Conservation (phyloP, 2,113 vertebrate genomes). For the Sinocyclocheilus anshuiensis region DNA sequence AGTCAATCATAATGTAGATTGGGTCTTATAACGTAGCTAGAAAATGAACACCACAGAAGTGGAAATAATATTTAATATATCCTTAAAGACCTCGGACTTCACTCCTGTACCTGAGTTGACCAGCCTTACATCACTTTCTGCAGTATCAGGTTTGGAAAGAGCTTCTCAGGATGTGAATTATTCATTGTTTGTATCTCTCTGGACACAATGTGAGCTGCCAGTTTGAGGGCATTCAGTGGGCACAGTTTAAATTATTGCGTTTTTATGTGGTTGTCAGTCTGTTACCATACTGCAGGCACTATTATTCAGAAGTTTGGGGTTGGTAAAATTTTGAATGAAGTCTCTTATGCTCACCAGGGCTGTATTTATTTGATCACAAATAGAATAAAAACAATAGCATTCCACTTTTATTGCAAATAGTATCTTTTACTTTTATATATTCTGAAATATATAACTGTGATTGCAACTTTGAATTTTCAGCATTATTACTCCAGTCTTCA, state of each 20-base stretch:
- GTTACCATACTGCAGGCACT: too few relatives aligned
- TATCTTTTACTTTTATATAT: too few relatives aligned
- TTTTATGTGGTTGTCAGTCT: too few relatives aligned
- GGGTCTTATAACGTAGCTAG: neutral
- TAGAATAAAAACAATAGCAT: too few relatives aligned
- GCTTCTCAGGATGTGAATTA: conserved; percentile 43
- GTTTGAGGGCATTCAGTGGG: neutral
- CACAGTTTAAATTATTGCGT: neutral
- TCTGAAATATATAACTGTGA: too few relatives aligned
- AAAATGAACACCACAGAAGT: neutral
- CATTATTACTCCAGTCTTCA: too few relatives aligned
- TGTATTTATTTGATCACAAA: too few relatives aligned
- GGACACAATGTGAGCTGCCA: neutral
- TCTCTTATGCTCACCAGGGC: too few relatives aligned
- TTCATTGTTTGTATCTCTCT: conserved; percentile 41
- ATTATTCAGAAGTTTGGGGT: too few relatives aligned
- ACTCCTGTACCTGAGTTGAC: neutral
- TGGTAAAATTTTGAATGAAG: too few relatives aligned
- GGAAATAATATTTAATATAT: neutral
- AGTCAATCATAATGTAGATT: neutral
- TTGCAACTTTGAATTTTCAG: too few relatives aligned
- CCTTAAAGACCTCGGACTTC: neutral
- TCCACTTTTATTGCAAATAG: too few relatives aligned
- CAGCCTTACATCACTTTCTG: conserved; percentile 1
- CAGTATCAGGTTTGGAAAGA: conserved; percentile 45